These are phyloP conservation scores for Camelus bactrianus DNA, from an alignment of 2,113 vertebrate genomes.

Conservation along the genomic window DNA sequence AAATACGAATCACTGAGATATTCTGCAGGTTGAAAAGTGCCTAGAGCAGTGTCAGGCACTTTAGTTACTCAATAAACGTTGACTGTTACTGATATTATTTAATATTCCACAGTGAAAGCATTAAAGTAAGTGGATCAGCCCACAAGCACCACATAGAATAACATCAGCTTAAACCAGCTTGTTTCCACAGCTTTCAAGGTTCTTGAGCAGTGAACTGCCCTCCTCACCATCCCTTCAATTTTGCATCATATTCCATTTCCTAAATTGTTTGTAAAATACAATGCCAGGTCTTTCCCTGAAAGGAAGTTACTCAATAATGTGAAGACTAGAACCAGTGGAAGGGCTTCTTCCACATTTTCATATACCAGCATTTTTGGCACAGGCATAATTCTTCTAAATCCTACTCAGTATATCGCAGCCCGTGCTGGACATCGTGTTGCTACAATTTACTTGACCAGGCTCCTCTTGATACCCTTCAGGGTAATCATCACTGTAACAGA, in stretches of 20 bases:
- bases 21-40: background rate
- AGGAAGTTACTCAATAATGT: background rate
- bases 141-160: background rate
- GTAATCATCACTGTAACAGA: background rate
- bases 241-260: conserved; percentile 11
- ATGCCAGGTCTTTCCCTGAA: conserved; percentile 56
- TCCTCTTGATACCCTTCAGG: background rate
- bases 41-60: background rate
- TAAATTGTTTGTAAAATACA: conserved; percentile 73
- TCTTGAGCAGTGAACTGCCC: conserved; percentile 68
- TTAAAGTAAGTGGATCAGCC: background rate
- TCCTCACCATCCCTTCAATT: conserved; percentile 72
- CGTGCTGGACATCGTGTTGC: background rate
- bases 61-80: background rate
- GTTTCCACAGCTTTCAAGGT: conserved; percentile 34
- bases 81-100: background rate
- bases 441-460: background rate
- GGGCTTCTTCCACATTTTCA: background rate
- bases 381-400: background rate
- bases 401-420: background rate
- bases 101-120: background rate
- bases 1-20: background rate
- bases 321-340: background rate
- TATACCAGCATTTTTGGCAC: background rate
- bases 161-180: conserved; percentile 58